These are phyloP conservation scores for Aphelinus atriplicis DNA, from an alignment of 1,140 invertebrate genomes.

Conservation along the genomic window DNA sequence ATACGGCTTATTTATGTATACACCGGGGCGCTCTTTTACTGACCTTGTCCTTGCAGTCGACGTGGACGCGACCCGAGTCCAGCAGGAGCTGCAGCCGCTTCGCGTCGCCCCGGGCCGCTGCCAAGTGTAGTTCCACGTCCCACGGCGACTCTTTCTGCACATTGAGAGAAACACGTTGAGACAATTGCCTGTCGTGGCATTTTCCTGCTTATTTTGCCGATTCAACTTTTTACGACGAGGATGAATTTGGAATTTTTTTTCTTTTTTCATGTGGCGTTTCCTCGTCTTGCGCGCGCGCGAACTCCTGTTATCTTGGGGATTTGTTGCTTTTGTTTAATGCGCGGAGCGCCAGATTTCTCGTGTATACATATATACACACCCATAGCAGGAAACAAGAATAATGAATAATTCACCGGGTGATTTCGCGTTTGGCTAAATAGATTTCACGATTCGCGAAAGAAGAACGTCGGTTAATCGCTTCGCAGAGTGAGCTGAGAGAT, in stretches of 20 bases:
- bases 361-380: too few relatives aligned
- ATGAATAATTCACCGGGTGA: too few relatives aligned
- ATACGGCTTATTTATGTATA: not conserved
- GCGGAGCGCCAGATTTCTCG: too few relatives aligned
- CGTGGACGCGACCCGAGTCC: slow-evolving; percentile 91
- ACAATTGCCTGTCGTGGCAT: not conserved
- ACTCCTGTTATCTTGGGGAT: too few relatives aligned
- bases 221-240: not conserved
- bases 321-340: too few relatives aligned
- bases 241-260: not conserved
- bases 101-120: slow-evolving; percentile 85
- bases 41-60: slow-evolving; percentile 92
- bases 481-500: too few relatives aligned
- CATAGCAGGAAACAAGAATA: too few relatives aligned
- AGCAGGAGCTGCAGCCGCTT: slow-evolving; percentile 80
- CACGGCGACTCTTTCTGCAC: slow-evolving; percentile 89
- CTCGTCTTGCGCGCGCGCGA: too few relatives aligned
- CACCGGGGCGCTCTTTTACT: slow-evolving; percentile 45
- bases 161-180: not conserved
- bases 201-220: not conserved
- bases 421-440: too few relatives aligned
- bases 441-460: too few relatives aligned
- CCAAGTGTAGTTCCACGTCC: slow-evolving; percentile 89
- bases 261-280: too few relatives aligned
- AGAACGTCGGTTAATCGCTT: too few relatives aligned